A percentile compares a stretch with the other conserved stretches of the same genome.
These are phyloP conservation scores for silkworm (Bombyx mori) DNA, from an alignment of 1,140 invertebrate species.

Conservation along the genomic window ASM3026992v2 NC_085129.1:7293001-7293500, in stretches of 20 bases:
- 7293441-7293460: constrained; percentile 30
- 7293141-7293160: not conserved
- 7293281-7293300: constrained; percentile 44
- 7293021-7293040: constrained; percentile 43
- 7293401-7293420: constrained; percentile 41
- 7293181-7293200: constrained; percentile 10
- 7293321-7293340: constrained; percentile 35
- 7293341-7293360: constrained; percentile 36
- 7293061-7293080: constrained; percentile 24
- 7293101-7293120: constrained; percentile 36
- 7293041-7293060: constrained; percentile 18
- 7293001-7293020: constrained; percentile 54
- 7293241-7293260: constrained; percentile 20
- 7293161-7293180: constrained; percentile 8
- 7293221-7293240: constrained; percentile 25
- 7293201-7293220: constrained; percentile 24
- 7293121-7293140: constrained; percentile 18
- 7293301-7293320: constrained; percentile 23
- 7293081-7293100: constrained; percentile 7
- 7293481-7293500: not conserved
- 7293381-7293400: constrained; percentile 28
- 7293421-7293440: constrained; percentile 29
- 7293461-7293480: constrained; percentile 23
- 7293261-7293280: constrained; percentile 42
- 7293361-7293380: constrained; percentile 16